Percentiles rank a stretch among this genome's conserved stretches.
Conservation (phyloP, 2,797 vertebrate species). For the Acropternis orthonyx region DNA sequence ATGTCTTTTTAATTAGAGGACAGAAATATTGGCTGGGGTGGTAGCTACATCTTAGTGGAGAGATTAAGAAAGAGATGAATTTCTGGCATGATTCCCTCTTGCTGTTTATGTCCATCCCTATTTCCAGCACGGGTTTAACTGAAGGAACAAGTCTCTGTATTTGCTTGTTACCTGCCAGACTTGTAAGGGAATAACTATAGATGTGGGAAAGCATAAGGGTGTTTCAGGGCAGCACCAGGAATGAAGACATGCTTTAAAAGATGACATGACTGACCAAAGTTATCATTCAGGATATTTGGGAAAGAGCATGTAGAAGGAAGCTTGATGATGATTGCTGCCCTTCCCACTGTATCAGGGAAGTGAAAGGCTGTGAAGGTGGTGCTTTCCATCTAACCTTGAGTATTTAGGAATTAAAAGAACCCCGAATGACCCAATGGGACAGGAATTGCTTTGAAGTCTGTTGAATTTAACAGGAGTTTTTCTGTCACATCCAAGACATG, state of each 20-base stretch:
- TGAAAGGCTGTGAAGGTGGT: neutral
- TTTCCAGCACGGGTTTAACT: neutral
- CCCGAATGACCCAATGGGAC: neutral
- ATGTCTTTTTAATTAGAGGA: slow-evolving; percentile 5
- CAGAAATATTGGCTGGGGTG: neutral
- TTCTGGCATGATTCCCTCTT: neutral
- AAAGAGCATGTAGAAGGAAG: neutral
- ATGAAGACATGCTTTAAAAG: neutral
- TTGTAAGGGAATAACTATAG: neutral
- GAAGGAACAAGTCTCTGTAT: neutral
- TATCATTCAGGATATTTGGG: neutral
- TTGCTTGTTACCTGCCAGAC: neutral
- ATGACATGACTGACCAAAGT: rapidly evolving
- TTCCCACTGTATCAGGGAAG: neutral
- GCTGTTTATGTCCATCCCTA: neutral
- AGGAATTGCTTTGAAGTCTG: neutral
- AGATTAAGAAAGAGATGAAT: slow-evolving; percentile 16
- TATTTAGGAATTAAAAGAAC: neutral
- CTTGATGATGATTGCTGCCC: neutral
- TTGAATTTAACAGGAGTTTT: neutral
- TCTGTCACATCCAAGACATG: rapidly evolving
- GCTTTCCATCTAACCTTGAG: neutral
- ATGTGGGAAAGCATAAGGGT: neutral
- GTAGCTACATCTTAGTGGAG: neutral
- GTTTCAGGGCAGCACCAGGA: neutral